These are phyloP conservation scores for Oncorhynchus mykiss DNA, from an alignment of 2,113 vertebrate species.

Conservation along the genomic window DNA sequence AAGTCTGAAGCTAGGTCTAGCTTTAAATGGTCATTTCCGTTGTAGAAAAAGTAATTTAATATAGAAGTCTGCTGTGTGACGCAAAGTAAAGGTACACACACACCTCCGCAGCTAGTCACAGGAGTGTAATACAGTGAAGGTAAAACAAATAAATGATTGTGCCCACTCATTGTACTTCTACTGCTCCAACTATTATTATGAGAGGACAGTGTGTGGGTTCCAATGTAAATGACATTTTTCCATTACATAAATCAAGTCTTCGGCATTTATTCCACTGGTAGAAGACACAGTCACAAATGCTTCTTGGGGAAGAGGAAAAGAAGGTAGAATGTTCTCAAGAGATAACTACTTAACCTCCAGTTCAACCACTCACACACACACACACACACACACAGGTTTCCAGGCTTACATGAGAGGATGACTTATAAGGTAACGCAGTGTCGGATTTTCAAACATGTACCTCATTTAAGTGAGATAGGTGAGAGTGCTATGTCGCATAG, in stretches of 20 bases:
- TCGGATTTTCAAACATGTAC: neutral
- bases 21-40: conserved; percentile 45
- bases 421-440: neutral
- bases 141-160: conserved; percentile 50
- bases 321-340: neutral
- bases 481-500: conserved; percentile 3
- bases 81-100: conserved; percentile 55
- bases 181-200: conserved; percentile 26
- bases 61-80: conserved; percentile 48
- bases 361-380: neutral
- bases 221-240: neutral
- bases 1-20: neutral
- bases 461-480: neutral
- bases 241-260: neutral
- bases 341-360: too few relatives aligned
- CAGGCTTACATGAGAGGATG: neutral
- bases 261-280: neutral
- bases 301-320: neutral
- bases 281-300: neutral
- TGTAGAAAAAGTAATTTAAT: conserved; percentile 29
- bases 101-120: conserved; percentile 50
- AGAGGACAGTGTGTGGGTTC: conserved; percentile 23
- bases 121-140: neutral
- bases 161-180: conserved; percentile 51
- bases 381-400: neutral